phyloP scores from a whole-genome alignment of 2,113 vertebrate species.

The Alouatta palliata region DNA sequence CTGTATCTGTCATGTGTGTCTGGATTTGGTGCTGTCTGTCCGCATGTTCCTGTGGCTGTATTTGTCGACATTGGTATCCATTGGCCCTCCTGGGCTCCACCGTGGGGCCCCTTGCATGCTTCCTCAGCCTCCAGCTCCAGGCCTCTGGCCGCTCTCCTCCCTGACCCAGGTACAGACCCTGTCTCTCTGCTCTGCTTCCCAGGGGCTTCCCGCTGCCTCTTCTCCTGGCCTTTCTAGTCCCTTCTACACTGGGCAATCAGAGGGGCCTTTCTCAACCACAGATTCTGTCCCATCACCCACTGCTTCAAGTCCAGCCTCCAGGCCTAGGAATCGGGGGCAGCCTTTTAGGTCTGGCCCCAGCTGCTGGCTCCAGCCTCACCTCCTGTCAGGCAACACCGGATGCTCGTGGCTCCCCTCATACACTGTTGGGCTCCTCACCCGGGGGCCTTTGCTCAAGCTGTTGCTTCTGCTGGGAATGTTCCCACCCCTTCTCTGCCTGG shows the following conservation, averaged over 20 bases:
- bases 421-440: background rate
- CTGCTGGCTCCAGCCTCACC: background rate
- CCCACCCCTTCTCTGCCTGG: background rate
- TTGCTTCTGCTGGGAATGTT: background rate
- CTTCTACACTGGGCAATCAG: background rate
- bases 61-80: background rate
- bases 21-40: slow-evolving; percentile 55
- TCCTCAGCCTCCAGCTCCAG: background rate
- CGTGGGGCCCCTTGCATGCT: background rate
- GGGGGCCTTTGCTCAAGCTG: background rate
- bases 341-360: background rate
- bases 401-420: accelerated
- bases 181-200: background rate
- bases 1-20: slow-evolving; percentile 52
- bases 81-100: background rate
- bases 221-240: background rate
- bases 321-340: background rate
- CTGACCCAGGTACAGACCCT: background rate
- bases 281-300: background rate
- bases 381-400: background rate
- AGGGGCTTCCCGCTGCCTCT: background rate
- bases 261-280: background rate
- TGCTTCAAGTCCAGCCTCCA: background rate
- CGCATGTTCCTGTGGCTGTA: slow-evolving; percentile 68
- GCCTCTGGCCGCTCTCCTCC: background rate